Percentiles rank a stretch among this genome's conserved stretches.
phyloP scores from a whole-genome alignment of 2,888 invertebrate species.

The Stenchaetothrips biformis region DNA sequence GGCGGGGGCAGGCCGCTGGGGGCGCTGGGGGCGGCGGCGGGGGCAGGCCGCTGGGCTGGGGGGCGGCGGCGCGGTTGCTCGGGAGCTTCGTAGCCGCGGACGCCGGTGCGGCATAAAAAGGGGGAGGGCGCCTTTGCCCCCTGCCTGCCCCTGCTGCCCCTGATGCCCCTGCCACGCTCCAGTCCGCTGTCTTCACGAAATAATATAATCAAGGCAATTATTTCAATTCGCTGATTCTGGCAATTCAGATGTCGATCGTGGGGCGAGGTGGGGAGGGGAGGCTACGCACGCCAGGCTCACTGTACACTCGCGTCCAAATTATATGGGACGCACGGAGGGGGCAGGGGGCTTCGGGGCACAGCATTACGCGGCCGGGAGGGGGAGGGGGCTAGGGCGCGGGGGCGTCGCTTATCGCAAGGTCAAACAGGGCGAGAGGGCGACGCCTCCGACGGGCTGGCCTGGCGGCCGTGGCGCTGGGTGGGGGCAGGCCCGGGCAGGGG shows the following conservation, averaged over 20 bases:
- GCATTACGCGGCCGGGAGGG: neutral
- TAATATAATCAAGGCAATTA: neutral
- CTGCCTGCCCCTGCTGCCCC: neutral
- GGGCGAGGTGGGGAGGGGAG: neutral
- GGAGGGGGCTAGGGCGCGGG: neutral
- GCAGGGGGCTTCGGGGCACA: neutral
- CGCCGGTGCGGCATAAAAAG: neutral
- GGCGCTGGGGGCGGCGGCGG: too few species aligned
- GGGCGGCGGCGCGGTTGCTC: neutral
- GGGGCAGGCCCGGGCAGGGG: neutral
- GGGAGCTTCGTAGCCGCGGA: neutral
- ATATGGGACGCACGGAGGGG: neutral
- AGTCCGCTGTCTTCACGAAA: neutral
- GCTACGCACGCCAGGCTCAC: too few species aligned
- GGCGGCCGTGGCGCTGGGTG: neutral
- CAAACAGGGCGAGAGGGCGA: conserved; percentile 22
- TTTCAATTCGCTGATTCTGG: neutral
- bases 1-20: too few species aligned
- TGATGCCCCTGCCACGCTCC: neutral
- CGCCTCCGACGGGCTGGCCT: neutral
- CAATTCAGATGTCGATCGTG: neutral
- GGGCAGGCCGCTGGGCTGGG: neutral
- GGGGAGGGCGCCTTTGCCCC: neutral
- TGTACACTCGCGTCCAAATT: neutral
- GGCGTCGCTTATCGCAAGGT: conserved; percentile 22